phyloP scores from a whole-genome alignment of 2,113 vertebrate genomes.

The Phylloscopus whistleri region DNA sequence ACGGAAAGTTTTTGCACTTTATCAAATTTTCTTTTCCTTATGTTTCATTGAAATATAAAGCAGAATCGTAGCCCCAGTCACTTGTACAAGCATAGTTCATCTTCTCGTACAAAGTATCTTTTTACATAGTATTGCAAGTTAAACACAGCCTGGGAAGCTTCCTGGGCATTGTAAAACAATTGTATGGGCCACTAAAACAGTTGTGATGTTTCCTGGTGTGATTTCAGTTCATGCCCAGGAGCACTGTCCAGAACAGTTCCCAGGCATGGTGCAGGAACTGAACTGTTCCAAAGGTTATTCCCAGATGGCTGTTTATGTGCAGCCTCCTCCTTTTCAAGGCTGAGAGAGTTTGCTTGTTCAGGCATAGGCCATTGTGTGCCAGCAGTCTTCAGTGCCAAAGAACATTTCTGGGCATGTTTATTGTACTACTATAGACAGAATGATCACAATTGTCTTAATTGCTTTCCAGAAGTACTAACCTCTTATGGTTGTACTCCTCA shows the following conservation, averaged over 20 bases:
- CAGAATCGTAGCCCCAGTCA: neutral
- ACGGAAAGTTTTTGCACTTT: neutral
- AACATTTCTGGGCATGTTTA: neutral
- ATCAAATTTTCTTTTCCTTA: neutral
- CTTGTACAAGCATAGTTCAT: neutral
- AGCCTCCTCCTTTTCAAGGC: conserved; percentile 5
- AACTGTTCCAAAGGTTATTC: neutral
- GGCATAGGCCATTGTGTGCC: neutral
- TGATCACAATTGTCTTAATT: neutral
- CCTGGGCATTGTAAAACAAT: neutral
- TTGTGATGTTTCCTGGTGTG: neutral
- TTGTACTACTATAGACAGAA: neutral
- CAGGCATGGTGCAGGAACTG: neutral
- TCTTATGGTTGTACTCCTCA: neutral
- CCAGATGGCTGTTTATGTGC: neutral
- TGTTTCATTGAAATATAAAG: neutral
- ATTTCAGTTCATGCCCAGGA: neutral
- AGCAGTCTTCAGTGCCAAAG: neutral
- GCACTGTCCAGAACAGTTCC: neutral
- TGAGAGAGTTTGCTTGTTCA: neutral
- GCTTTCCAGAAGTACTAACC: neutral
- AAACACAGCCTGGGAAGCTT: neutral
- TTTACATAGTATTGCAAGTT: neutral
- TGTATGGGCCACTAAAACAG: neutral
- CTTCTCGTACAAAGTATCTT: neutral